These are phyloP conservation scores for Dynastes hyllus DNA, from an alignment of 2,888 invertebrate species.

Conservation along the genomic window DNA sequence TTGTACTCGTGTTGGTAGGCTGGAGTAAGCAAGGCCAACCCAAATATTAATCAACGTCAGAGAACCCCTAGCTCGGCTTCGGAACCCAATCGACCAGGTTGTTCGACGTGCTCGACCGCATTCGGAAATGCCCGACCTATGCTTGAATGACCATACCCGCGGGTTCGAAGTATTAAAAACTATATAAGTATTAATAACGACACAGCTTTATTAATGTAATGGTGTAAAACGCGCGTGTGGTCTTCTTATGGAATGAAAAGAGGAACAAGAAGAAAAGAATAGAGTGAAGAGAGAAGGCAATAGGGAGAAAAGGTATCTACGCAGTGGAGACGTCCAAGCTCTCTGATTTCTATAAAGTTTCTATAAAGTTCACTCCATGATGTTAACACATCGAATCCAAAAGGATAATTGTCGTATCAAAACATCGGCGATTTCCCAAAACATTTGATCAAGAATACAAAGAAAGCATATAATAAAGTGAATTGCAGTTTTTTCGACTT, in stretches of 20 bases:
- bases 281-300: slow-evolving; percentile 12
- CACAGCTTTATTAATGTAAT: slow-evolving; percentile 70
- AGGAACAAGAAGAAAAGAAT: slow-evolving; percentile 24
- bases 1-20: slow-evolving; percentile 65
- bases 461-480: no score
- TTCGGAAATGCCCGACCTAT: slow-evolving; percentile 42
- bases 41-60: slow-evolving; percentile 71
- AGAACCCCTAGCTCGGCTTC: slow-evolving; percentile 63
- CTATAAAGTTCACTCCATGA: no score
- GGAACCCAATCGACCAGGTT: slow-evolving; percentile 61
- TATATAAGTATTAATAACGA: slow-evolving; percentile 70
- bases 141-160: slow-evolving; percentile 61
- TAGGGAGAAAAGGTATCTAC: slow-evolving; percentile 24
- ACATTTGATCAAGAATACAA: no score
- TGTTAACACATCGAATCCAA: no score
- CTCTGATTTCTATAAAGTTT: no score
- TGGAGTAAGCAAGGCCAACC: slow-evolving; percentile 66
- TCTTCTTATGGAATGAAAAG: slow-evolving; percentile 56
- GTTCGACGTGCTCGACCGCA: slow-evolving; percentile 41
- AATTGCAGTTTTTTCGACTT: no score
- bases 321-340: neutral
- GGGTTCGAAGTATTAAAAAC: slow-evolving; percentile 69
- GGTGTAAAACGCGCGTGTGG: slow-evolving; percentile 70
- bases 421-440: no score
- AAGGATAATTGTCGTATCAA: no score